These are phyloP conservation scores for Neodiprion fabricii DNA, from an alignment of 1,140 invertebrate genomes.

Conservation along the genomic window DNA sequence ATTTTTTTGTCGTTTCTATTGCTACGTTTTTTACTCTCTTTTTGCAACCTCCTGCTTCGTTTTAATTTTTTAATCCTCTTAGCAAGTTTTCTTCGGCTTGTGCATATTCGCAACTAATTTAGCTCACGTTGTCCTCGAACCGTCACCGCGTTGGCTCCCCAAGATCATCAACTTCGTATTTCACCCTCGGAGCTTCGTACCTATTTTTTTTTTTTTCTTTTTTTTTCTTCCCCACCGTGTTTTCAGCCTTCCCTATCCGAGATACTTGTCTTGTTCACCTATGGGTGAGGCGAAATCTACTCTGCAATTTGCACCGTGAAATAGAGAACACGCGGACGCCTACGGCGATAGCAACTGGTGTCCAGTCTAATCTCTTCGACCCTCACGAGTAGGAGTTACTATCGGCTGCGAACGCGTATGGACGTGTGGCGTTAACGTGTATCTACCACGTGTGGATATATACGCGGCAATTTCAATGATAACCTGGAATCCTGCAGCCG, in stretches of 20 bases:
- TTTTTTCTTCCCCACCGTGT: too few relatives aligned
- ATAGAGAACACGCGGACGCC: not conserved
- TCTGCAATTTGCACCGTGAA: not conserved
- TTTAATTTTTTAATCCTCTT: conserved; percentile 3
- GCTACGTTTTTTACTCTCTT: not conserved
- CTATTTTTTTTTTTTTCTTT: not conserved
- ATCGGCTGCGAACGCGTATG: not conserved
- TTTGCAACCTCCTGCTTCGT: not conserved
- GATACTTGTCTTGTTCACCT: too few relatives aligned
- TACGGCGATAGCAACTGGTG: conserved; percentile 2
- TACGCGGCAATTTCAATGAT: too few relatives aligned
- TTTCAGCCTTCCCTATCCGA: too few relatives aligned
- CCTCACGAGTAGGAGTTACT: not conserved
- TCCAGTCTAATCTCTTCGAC: not conserved
- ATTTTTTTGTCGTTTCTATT: too few relatives aligned
- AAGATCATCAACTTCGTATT: not conserved
- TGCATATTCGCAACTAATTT: not conserved
- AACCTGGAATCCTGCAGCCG: too few relatives aligned
- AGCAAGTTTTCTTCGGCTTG: not conserved
- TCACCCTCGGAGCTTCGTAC: not conserved
- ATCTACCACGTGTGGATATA: too few relatives aligned
- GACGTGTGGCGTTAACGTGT: not conserved
- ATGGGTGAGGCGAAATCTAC: not conserved
- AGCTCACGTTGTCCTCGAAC: not conserved
- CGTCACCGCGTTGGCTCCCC: not conserved